Evolutionary conservation across 1,140 invertebrate species (phyloP).

Genomic region (Hetaerina americana): DNA sequence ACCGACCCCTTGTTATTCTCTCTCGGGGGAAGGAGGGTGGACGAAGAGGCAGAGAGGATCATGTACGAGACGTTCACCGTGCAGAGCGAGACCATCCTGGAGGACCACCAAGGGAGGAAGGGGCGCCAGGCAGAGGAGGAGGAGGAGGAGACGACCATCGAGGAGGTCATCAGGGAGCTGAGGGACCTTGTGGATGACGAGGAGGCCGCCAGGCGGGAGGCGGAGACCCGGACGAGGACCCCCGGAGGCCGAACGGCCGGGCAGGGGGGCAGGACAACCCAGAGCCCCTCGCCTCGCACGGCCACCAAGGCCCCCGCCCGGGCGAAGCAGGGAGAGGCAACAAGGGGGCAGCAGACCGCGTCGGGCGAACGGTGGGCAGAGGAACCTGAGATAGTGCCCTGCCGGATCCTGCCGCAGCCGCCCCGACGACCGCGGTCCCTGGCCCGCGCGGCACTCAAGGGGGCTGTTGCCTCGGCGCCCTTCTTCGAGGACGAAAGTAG

Average conservation of each 20-base stretch:
- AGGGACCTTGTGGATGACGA: background rate
- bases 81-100: too few species aligned
- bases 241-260: background rate
- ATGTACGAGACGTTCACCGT: background rate
- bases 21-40: too few species aligned
- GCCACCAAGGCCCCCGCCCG: too few species aligned
- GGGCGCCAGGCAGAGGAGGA: background rate
- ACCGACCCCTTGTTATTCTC: too few species aligned
- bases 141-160: background rate
- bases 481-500: background rate
- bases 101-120: background rate
- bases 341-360: background rate
- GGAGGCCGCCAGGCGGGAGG: background rate
- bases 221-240: background rate
- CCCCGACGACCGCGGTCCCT: background rate
- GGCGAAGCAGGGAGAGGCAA: too few species aligned
- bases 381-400: background rate
- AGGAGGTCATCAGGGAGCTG: background rate
- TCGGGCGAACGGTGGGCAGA: background rate
- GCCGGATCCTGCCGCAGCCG: background rate
- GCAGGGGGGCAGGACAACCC: too few species aligned
- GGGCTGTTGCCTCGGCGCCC: background rate
- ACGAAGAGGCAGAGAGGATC: too few species aligned
- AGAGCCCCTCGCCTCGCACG: too few species aligned
- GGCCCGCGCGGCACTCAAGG: background rate